These are phyloP conservation scores for Alsophila aescularia DNA, from an alignment of 2,888 invertebrate genomes.

Conservation along the genomic window DNA sequence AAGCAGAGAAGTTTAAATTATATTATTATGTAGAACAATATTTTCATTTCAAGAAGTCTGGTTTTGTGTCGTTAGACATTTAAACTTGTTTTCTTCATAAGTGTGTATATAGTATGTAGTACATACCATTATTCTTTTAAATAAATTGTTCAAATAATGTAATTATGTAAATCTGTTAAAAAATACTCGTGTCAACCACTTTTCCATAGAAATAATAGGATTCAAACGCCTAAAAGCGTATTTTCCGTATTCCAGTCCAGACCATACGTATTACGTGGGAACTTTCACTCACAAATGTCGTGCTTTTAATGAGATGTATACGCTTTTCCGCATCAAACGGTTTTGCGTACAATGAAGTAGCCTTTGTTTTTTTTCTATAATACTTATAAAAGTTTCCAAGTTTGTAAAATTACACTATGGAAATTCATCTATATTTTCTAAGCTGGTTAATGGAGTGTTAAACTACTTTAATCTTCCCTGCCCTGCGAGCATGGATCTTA, in stretches of 20 bases:
- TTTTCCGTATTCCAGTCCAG: conserved; percentile 9
- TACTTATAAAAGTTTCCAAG: conserved; percentile 18
- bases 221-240: background rate
- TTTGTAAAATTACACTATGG: conserved; percentile 4
- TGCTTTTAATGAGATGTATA: conserved; percentile 28
- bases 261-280: conserved; percentile 2
- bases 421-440: conserved; percentile 1
- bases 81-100: no score
- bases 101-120: no score
- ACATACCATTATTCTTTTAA: no score
- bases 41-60: no score
- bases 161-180: background rate
- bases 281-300: conserved; percentile 16
- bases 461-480: no score
- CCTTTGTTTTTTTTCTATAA: conserved; percentile 19
- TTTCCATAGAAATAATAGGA: background rate
- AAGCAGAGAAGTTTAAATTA: no score
- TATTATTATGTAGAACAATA: no score
- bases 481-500: no score
- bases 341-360: conserved; percentile 17
- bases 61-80: no score
- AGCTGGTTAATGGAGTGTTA: background rate
- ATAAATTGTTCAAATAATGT: no score
- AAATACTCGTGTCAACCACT: background rate
- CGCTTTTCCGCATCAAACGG: conserved; percentile 18